A percentile compares a stretch with the other conserved stretches of the same genome.
These are phyloP conservation scores for Nebria brevicollis DNA, from an alignment of 2,888 invertebrate genomes.

Conservation along the genomic window DNA sequence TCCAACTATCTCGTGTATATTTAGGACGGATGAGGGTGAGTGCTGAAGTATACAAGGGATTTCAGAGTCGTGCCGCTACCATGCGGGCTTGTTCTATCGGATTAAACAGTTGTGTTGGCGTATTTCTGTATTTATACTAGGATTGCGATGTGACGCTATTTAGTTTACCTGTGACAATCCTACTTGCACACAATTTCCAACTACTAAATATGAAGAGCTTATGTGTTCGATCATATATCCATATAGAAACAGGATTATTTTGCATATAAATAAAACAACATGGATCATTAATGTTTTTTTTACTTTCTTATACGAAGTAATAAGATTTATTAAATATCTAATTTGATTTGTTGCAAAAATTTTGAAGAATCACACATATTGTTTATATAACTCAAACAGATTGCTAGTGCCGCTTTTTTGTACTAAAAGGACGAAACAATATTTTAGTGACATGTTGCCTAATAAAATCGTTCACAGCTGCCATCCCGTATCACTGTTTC, in stretches of 20 bases:
- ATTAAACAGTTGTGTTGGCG: constrained; percentile 20
- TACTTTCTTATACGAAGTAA: no score
- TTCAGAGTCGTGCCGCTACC: neutral
- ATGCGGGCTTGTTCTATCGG: constrained; percentile 13
- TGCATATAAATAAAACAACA: no score
- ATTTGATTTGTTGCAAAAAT: no score
- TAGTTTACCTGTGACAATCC: neutral
- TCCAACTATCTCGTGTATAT: neutral
- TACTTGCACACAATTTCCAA: no score
- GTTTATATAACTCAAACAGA: no score
- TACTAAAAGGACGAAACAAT: neutral
- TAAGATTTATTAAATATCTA: no score
- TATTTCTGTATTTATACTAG: constrained; percentile 7
- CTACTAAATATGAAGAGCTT: no score
- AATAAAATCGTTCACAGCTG: constrained; percentile 1
- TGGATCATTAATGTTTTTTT: no score
- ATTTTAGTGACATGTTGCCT: neutral
- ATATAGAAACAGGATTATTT: no score
- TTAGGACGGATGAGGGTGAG: constrained; percentile 3
- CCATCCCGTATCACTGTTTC: neutral
- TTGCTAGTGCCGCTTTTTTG: no score
- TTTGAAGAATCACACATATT: no score
- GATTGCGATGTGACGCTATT: neutral
- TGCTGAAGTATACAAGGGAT: neutral
- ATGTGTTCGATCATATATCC: no score